phyloP scores from a whole-genome alignment of 2,797 vertebrate species.

The Phalloptychus januarius region DNA sequence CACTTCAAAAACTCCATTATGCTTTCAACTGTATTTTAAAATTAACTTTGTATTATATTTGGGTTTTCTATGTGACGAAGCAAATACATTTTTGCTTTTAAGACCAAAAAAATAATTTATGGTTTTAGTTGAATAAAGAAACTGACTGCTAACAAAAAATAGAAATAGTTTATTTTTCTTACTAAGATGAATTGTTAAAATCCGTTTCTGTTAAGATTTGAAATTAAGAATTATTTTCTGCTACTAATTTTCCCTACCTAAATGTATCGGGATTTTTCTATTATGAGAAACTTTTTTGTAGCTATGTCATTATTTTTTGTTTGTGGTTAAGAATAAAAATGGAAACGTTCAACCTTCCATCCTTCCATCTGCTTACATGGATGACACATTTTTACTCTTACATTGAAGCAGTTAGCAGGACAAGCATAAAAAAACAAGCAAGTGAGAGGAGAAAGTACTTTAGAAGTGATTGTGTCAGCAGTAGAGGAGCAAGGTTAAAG shows the following conservation, averaged over 20 bases:
- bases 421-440: constrained; percentile 6
- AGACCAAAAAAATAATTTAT: too few relatives aligned
- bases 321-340: background rate
- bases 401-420: constrained; percentile 8
- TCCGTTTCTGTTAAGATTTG: background rate
- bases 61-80: too few relatives aligned
- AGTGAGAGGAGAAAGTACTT: constrained; percentile 17
- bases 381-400: constrained; percentile 8
- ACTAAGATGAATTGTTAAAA: too few relatives aligned
- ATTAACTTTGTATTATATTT: too few relatives aligned
- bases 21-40: too few relatives aligned
- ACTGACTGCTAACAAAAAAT: too few relatives aligned
- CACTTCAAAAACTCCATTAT: background rate
- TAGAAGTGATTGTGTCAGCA: background rate
- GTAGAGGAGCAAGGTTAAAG: background rate
- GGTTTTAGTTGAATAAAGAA: too few relatives aligned
- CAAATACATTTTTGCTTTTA: too few relatives aligned
- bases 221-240: background rate
- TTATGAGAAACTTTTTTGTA: background rate
- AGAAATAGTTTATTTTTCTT: too few relatives aligned
- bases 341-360: too few relatives aligned
- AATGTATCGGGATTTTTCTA: background rate
- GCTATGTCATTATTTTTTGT: background rate
- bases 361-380: background rate
- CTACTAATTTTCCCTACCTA: background rate